Conservation (phyloP, 2,797 vertebrate genomes). For the Xyrichtys novacula region DNA sequence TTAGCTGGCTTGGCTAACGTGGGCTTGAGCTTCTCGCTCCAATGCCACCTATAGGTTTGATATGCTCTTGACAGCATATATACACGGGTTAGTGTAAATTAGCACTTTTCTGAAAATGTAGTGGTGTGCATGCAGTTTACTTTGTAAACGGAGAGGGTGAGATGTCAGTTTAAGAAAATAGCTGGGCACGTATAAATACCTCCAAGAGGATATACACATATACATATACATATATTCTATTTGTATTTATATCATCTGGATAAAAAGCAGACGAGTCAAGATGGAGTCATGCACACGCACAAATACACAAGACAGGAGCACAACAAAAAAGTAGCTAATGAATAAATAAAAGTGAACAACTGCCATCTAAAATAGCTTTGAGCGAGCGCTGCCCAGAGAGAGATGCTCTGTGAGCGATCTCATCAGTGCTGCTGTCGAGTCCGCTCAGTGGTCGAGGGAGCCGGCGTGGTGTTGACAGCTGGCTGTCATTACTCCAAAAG, state of each 20-base stretch:
- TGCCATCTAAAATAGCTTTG: slow-evolving; percentile 47
- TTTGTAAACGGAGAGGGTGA: too few relatives aligned
- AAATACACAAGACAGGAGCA: slow-evolving; percentile 13
- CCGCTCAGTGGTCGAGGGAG: slow-evolving; percentile 50
- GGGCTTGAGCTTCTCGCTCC: too few relatives aligned
- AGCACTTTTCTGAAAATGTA: too few relatives aligned
- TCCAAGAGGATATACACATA: too few relatives aligned
- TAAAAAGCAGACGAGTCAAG: not conserved
- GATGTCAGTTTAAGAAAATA: too few relatives aligned
- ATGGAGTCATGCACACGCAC: not conserved
- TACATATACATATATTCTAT: slow-evolving; percentile 23
- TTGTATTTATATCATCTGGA: slow-evolving; percentile 20
- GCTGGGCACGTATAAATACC: too few relatives aligned
- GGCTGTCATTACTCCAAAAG: slow-evolving; percentile 59
- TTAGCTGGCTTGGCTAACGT: too few relatives aligned
- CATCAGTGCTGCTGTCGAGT: slow-evolving; percentile 60
- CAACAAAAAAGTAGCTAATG: slow-evolving; percentile 32
- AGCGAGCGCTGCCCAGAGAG: slow-evolving; percentile 27
- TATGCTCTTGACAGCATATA: too few relatives aligned
- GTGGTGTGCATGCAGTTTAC: too few relatives aligned
- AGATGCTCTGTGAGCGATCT: slow-evolving; percentile 52
- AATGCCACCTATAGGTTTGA: too few relatives aligned
- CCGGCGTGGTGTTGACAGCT: slow-evolving; percentile 59
- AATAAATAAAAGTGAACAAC: slow-evolving; percentile 64
- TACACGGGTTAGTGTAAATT: too few relatives aligned